Percentiles rank a stretch among this genome's conserved stretches.
Evolutionary conservation across 1,140 invertebrate species (phyloP).

Genomic region (Orius insidiosus): DNA sequence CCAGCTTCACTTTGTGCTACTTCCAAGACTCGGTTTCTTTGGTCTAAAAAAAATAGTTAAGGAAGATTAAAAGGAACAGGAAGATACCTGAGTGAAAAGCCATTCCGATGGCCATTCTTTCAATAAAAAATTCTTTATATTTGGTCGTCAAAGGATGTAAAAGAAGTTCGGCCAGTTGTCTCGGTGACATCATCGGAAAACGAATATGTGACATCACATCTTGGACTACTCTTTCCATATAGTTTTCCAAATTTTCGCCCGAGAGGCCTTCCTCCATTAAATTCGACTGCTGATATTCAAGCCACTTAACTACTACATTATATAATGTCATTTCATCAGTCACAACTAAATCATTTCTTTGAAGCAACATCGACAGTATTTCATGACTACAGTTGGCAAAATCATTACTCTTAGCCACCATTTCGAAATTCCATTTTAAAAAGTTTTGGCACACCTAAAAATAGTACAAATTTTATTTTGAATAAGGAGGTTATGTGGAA

Average conservation of each 20-base stretch:
- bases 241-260: constrained; percentile 30
- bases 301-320: constrained; percentile 39
- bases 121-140: constrained; percentile 76
- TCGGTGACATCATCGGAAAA: constrained; percentile 84
- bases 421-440: constrained; percentile 81
- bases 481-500: no score
- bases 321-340: constrained; percentile 76
- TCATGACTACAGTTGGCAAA: constrained; percentile 70
- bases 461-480: no score
- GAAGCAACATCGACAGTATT: constrained; percentile 54
- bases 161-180: constrained; percentile 62
- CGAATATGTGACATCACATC: constrained; percentile 59
- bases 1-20: constrained; percentile 20
- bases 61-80: constrained; percentile 9
- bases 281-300: constrained; percentile 40
- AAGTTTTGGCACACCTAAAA: constrained; percentile 57
- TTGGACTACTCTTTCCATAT: constrained; percentile 48
- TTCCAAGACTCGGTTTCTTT: constrained; percentile 28
- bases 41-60: constrained; percentile 54
- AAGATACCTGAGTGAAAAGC: constrained; percentile 68
- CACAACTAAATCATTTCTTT: constrained; percentile 73
- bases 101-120: constrained; percentile 75
- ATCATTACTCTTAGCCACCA: constrained; percentile 57
- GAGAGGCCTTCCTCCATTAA: constrained; percentile 29
- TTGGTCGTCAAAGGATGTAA: constrained; percentile 57